Evolutionary conservation across 2,888 invertebrate genomes (phyloP).

Genomic region (Idaea dimidiata): DNA sequence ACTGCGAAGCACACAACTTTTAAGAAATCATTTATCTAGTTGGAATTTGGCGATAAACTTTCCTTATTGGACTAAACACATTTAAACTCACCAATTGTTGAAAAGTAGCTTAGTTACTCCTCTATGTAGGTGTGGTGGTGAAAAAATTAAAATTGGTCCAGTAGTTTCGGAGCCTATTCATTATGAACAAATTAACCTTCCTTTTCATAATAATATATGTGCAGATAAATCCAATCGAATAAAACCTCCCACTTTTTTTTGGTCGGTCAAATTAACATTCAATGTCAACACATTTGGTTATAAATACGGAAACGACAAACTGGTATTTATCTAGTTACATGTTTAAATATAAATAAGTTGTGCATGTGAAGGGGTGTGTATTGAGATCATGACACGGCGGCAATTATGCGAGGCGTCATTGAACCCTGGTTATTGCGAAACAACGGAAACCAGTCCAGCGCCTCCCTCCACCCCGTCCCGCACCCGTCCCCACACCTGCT

Average conservation of each 20-base stretch:
- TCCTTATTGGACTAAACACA: constrained; percentile 18
- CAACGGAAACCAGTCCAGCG: constrained; percentile 78
- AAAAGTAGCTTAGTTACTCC: no score
- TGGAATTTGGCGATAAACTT: not conserved
- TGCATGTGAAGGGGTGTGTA: constrained; percentile 42
- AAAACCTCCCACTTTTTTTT: constrained; percentile 5
- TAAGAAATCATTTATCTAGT: not conserved
- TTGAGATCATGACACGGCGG: constrained; percentile 63
- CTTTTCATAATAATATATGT: no score
- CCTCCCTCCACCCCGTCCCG: constrained; percentile 30
- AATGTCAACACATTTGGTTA: not conserved
- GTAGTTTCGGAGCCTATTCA: no score
- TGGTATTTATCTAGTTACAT: not conserved
- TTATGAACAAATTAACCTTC: no score
- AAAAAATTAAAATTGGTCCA: no score
- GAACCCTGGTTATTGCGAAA: constrained; percentile 79
- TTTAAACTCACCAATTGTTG: constrained; percentile 16
- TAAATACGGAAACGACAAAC: not conserved
- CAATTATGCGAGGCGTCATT: constrained; percentile 78
- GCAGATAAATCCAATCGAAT: not conserved
- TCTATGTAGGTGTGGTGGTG: no score
- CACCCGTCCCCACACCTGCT: constrained; percentile 61
- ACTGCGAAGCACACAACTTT: not conserved
- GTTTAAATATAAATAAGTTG: not conserved
- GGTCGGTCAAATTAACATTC: not conserved